Evolutionary conservation across 2,888 invertebrate genomes (phyloP), one percentile per base, ranked within the genome.

Genomic region (Apeira syringaria): DNA sequence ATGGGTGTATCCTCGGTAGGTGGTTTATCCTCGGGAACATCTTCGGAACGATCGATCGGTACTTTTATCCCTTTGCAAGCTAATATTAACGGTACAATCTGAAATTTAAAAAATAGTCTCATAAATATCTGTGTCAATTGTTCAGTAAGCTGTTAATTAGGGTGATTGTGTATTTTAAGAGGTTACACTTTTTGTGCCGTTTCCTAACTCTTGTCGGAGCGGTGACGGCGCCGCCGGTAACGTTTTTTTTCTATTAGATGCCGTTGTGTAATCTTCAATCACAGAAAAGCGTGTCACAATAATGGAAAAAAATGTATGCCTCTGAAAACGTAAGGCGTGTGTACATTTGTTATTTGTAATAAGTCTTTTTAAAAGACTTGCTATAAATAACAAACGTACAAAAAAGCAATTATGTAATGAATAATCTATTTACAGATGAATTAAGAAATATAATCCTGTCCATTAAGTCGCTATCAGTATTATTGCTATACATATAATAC

Each of bases 211-310:
- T 58, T 53, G 58, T 49, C 52, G 47, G 40, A 32, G 20, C 20
- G 7, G 7, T 7, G 20, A 7, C 20, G 20, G 7, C 3, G 7
- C 7, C 7, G 20, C 20, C 7, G 7, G 5, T 17, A 6, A 17
- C 4, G 50, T 53, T 17, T 31, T 62, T 64, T 68, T 68, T 67
- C 65, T 68, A 65, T 82, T 78, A 70, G 68, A 70, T 73, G 70
- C 69, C 59, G 59, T 74, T 70, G 75, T 73, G 78, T 77, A 84
- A 85, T 71, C 64, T 68, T 65, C 65, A 67, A 71, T 74, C 68
- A 68, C 69, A 61, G 61, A 61, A 67, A 80, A 78, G 74, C 77
- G 68, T 80, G 83, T 73, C 85, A 79, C 68, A 65, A 70, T 60
- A 61, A 56, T 65, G 56, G n/a, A 78, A 81, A 81, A 78, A 56